phyloP scores from a whole-genome alignment of 2,113 vertebrate species.

The Mesembrinibis cayennensis region DNA sequence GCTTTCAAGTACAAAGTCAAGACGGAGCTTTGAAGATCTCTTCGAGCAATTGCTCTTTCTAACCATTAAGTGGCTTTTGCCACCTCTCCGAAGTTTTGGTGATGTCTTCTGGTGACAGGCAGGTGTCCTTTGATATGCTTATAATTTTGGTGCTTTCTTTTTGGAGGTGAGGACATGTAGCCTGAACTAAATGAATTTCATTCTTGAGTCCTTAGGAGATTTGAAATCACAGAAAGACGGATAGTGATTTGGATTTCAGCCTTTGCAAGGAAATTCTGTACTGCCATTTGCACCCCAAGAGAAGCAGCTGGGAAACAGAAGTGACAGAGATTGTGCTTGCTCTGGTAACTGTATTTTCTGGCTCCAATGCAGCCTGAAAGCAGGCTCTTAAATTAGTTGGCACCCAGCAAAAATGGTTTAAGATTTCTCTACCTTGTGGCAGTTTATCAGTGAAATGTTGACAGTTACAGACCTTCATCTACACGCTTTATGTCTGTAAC shows the following conservation, averaged over 20 bases:
- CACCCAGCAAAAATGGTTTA: neutral
- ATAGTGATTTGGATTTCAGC: neutral
- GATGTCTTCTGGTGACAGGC: neutral
- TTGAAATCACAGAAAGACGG: neutral
- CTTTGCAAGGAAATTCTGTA: neutral
- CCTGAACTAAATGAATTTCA: neutral
- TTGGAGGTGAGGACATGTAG: neutral
- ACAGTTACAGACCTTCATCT: neutral
- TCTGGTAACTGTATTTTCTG: neutral
- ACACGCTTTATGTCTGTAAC: neutral
- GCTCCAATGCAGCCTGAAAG: neutral
- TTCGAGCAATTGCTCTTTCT: neutral
- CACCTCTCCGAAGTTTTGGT: neutral
- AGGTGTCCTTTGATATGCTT: neutral
- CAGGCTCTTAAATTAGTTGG: neutral
- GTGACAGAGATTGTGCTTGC: neutral
- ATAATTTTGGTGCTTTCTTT: neutral
- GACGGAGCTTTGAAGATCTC: neutral
- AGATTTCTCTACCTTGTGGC: neutral
- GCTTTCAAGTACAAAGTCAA: neutral
- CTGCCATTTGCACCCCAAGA: neutral
- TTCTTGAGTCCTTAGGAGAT: neutral
- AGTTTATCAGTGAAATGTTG: neutral
- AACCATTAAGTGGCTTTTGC: neutral
- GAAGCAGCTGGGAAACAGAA: neutral